Percentiles rank a stretch among this genome's conserved stretches.
Evolutionary conservation across 2,888 invertebrate genomes (phyloP).

Genomic region (Trisateles emortualis): DNA sequence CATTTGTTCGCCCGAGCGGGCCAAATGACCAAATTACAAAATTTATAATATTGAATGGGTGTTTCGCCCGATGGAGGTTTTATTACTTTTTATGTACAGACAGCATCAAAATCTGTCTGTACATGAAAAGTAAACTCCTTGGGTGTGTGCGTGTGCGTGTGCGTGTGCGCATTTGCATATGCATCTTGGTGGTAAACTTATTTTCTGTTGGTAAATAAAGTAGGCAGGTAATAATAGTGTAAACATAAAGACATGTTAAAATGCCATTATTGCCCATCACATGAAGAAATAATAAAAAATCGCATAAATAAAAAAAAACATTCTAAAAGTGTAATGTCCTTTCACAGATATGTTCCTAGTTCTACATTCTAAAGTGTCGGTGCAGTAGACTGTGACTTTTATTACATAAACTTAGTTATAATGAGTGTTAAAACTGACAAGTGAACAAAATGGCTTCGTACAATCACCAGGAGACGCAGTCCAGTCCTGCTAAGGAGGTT

Average conservation of each 20-base stretch:
- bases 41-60: too few relatives aligned
- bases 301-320: neutral
- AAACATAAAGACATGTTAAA: neutral
- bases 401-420: conserved; percentile 22
- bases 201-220: too few relatives aligned
- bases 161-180: too few relatives aligned
- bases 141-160: too few relatives aligned
- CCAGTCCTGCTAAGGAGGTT: conserved; percentile 74
- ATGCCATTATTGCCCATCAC: neutral
- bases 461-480: conserved; percentile 76
- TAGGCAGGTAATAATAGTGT: too few relatives aligned
- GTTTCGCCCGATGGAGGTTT: too few relatives aligned
- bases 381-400: conserved; percentile 41
- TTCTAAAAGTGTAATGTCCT: neutral
- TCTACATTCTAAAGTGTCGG: conserved; percentile 43
- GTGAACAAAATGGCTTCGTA: conserved; percentile 71
- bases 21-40: too few relatives aligned
- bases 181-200: too few relatives aligned
- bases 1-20: too few relatives aligned
- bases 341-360: conserved; percentile 46
- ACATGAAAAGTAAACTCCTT: too few relatives aligned
- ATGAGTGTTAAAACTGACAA: conserved; percentile 60
- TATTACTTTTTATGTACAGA: too few relatives aligned
- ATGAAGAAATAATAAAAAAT: neutral
- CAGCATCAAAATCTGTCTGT: too few relatives aligned